Evolutionary conservation across 2,888 invertebrate species (phyloP), one percentile per base, ranked within the genome.

Genomic region (Erebia ligea): DNA sequence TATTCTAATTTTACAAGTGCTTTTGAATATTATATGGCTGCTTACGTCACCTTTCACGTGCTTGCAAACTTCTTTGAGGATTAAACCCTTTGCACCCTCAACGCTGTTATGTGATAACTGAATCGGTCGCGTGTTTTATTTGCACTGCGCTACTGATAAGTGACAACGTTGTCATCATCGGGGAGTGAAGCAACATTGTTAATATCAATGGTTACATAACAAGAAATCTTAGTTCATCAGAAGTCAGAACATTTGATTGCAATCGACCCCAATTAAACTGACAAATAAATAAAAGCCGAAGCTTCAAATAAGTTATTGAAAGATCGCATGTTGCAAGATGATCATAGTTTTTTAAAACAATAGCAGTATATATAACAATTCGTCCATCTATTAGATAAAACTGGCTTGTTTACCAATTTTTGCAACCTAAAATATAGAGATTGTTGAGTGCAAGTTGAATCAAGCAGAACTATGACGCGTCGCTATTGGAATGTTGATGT

Each of bases 401-500:
- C 52, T 11, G 17, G 17, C 5, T 52, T 50, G 64, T 19, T 34
- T 34, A 40, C 17, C 40, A 34, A 64, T 54, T 64, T 66, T 66
- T 66, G 66, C 42, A 56, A 54, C 40, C 40, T 17, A 25, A n/a
- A 45, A 21, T 56, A 57, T 10, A 21, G 66, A 59, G 19, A 65
- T 54, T 52, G 48, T 52, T 65, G 10, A 19, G 50, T 50, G 66
- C 79, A 77, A 79, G 79, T 80, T 79, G 80, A 83, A 82, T 81
- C 79, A 71, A 72, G 70, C 73, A 74, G 75, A 77, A 78, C 75
- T 82, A 87, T 91, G 91, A 91, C 91, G 90, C 84, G 82, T 76
- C 72, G 74, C 83, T 79, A 84, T 87, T 79, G 91, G 91, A 91
- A 92, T 91, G 91, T 86, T 84, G 86, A 86, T 87, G 84, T 81